Evolutionary conservation across 2,888 invertebrate species (phyloP).

Genomic region (Ectemnius lituratus): DNA sequence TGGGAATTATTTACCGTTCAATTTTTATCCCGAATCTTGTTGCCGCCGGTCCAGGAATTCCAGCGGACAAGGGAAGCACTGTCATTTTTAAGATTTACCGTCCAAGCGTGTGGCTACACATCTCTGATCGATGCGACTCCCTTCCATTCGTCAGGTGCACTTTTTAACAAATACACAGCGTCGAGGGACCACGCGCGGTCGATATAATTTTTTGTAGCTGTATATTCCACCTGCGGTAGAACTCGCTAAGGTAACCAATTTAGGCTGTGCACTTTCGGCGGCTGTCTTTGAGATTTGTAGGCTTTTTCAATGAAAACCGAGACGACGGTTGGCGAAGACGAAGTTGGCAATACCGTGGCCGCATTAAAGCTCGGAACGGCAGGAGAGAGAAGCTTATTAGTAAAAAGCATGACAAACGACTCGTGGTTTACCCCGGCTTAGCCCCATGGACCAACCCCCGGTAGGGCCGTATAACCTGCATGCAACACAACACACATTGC

Average conservation of each 20-base stretch:
- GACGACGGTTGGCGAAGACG: conserved; percentile 27
- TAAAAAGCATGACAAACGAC: conserved; percentile 74
- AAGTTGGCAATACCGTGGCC: conserved; percentile 48
- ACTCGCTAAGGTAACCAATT: too few relatives aligned
- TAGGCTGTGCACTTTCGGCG: background rate
- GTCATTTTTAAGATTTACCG: conserved; percentile 11
- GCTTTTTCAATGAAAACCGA: conserved; percentile 25
- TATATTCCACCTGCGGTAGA: background rate
- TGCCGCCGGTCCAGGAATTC: background rate
- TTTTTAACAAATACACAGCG: background rate
- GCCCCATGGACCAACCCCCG: conserved; percentile 65
- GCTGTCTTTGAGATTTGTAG: conserved; percentile 34
- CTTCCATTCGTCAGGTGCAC: background rate
- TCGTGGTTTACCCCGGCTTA: conserved; percentile 70
- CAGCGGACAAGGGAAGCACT: background rate
- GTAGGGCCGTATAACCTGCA: conserved; percentile 65
- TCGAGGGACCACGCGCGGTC: background rate
- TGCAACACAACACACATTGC: conserved; percentile 59
- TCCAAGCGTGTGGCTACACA: background rate
- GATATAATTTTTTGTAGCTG: background rate
- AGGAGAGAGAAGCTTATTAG: conserved; percentile 67
- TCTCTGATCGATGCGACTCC: background rate
- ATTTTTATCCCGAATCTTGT: conserved; percentile 28
- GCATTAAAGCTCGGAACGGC: conserved; percentile 61
- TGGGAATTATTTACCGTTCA: conserved; percentile 41